phyloP scores from a whole-genome alignment of 2,113 vertebrate species.

The Macquaria ambigua region DNA sequence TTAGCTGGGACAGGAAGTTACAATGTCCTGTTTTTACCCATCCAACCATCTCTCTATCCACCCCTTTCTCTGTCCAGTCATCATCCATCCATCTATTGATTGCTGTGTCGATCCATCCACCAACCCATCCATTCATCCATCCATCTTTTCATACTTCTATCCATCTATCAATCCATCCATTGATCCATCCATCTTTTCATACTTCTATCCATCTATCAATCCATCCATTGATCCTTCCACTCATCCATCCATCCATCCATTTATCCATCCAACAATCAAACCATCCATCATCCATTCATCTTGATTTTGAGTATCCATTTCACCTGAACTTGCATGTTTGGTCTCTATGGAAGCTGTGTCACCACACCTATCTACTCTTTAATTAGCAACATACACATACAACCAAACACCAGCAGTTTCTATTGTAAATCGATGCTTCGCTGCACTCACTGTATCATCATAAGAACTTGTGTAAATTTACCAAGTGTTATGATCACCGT shows the following conservation, averaged over 20 bases:
- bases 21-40: neutral
- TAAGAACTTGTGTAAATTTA: constrained; percentile 20
- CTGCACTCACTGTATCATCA: neutral
- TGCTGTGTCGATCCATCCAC: neutral
- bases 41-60: neutral
- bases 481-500: constrained; percentile 14
- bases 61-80: neutral
- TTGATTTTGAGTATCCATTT: neutral
- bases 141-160: neutral
- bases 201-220: neutral
- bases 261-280: neutral
- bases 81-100: neutral
- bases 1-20: neutral
- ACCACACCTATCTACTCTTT: neutral
- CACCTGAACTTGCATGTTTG: neutral
- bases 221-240: neutral
- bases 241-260: neutral
- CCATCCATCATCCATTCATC: neutral
- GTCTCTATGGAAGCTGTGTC: neutral
- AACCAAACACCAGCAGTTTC: neutral
- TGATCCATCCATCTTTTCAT: neutral
- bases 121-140: neutral
- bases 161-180: neutral
- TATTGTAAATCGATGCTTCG: neutral
- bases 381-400: neutral